Evolutionary conservation across 2,113 vertebrate genomes (phyloP), one percentile per base, ranked within the genome.

Genomic region (Procavia capensis): DNA sequence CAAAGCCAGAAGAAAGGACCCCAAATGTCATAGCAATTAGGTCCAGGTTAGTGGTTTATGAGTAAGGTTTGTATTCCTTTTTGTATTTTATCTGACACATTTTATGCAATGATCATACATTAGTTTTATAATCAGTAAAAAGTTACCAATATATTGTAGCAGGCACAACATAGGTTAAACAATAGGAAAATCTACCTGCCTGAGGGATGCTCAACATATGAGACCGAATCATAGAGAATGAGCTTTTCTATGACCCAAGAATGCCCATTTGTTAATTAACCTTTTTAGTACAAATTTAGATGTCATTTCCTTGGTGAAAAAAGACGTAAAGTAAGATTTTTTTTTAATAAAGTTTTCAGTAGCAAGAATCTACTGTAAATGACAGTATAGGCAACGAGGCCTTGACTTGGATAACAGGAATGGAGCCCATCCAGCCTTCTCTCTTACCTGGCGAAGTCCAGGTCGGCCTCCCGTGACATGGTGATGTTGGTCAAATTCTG

Each of bases 401-500:
- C 64, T 81, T 54, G 45, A 24, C 54, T 87, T 72, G 41, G 39
- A 39, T 13, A 50, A 8, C 50, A 66, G 29, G 36, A 39, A 34
- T 14, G 2, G 31, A 81, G 7, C 29, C 45, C 11, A 19, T 4
- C 45, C 11, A 19, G 5, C 7, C 0, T 9, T 39, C 39, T 29
- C 16, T 74, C 97, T 96, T 98, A 99, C 99, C 99, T 99, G 91
- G 99, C 99, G 0, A 99, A 99, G 97, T 99, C 99, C 34, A 99
- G 98, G 98, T 99, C 99, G 0, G 99, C 99, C 96, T 99, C 99
- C 0, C 99, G 98, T 0, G 99, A 99, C 99, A 99, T 99, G 97
- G 99, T 99, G 99, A 99, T 99, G 98, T 99, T 99, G 43, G 99
- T 99, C 87, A 99, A 98, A 97, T 99, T 99, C 96, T 99, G 99